Base-by-base conservation (phyloP, 2,797 vertebrate species). In the Acipenser oxyrinchus region DNA sequence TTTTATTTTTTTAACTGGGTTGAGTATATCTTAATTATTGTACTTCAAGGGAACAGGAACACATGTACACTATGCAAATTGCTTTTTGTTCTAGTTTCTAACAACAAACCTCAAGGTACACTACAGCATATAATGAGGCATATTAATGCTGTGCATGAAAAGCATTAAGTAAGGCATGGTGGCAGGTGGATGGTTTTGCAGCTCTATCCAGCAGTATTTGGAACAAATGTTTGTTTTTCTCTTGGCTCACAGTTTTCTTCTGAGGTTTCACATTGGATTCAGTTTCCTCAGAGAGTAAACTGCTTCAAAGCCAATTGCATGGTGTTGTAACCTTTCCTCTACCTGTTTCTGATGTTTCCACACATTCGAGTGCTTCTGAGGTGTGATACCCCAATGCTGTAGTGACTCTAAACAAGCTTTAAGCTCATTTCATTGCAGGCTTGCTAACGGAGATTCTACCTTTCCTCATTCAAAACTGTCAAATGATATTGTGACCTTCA, bases 91-190 rank as follows among this genome's bases (percentile, higher is more conserved):
- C 74, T 76, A 63, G 69, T 77, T 64, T 69, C 72, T 75, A 75
- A 77, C 79, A 78, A 81, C 76, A 78, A 76, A 76, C 78, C 77
- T 79, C 70, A 75, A 79, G 74, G 77, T 80, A 78, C 78, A 78
- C 70, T 65, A 68, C 67, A 66, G 61, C 68, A 75, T 72, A 79
- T 78, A 80, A 80, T 77, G 73, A 81, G 77, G 65, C 48, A 13
- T 66, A 73, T 75, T 76, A 75, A 74, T 71, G 70, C 69, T 70
- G 68, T 57, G 65, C 65, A 63, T 70, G 72, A 79, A 71, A 72
- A 58, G 8, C 13, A 63, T 68, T 49, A 65, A 68, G 6, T 37
- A 12, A 23, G 53, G 11, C 50, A 67, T 12, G 62, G 53, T 51
- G 49, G 12, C 23, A 48, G 9, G 61, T 61, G 13, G 23, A 18